Base-by-base conservation (phyloP, 2,888 invertebrate genomes). In the Synergus japonicus region DNA sequence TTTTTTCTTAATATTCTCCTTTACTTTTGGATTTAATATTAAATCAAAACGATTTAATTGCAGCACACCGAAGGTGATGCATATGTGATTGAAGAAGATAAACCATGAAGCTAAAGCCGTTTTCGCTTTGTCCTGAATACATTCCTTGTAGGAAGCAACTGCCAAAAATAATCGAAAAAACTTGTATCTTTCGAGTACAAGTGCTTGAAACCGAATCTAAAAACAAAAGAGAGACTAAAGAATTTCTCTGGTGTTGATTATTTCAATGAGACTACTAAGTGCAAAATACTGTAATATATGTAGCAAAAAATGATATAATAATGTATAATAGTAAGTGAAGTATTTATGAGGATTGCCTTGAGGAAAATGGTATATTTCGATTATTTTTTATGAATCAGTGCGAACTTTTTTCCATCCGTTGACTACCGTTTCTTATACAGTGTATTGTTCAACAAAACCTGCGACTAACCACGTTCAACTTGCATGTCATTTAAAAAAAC, bases 51-150 rank as follows among this genome's bases (percentile, higher is more conserved):
- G 49, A 8, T 64, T 37, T 65, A 18, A 49, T 87, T 88, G 29
- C 83, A 92, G 92, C 84, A 92, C 92, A 76, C 92, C 92, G 83
- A 92, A 92, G 83, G 91, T 92, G 83, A 89, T 92, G 83, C 91
- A 92, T 87, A 92, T 92, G 91, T 92, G 91, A 92, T 90, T 86
- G 87, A 85, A 78, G 85, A 84, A 77, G 81, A 83, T 80, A 78
- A 82, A 85, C 84, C 82, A 76, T 85, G 84, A 85, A 81, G 49
- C 73, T 78, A 76, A 77, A 83, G 67, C 82, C 79, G 81, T 83
- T 58, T 82, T 84, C 81, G 82, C 85, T 85, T 86, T 82, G 84
- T 86, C 86, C 83, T 87, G 88, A 88, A 88, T 84, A 90, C 91
- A 91, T 91, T 91, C 91, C 90, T 88, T 86, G 86, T 85, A 86